Evolutionary conservation across 2,113 vertebrate genomes (phyloP).

Genomic region (Neolamprologus toae): DNA sequence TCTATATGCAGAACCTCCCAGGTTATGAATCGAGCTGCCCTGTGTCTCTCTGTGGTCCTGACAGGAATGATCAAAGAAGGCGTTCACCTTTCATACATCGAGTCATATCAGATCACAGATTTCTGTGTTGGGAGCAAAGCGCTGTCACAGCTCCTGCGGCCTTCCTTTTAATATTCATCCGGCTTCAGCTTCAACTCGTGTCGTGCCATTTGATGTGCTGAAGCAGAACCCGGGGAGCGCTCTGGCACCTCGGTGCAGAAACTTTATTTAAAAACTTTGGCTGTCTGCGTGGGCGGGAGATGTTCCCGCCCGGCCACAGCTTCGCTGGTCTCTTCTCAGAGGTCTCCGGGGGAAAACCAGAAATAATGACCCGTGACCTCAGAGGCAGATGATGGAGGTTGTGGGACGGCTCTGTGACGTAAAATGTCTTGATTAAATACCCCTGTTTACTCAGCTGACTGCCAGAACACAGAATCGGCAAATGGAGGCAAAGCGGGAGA

Average conservation of each 20-base stretch:
- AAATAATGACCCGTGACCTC: conserved; percentile 46
- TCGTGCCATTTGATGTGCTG: not conserved
- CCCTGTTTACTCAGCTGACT: conserved; percentile 58
- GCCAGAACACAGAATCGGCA: not conserved
- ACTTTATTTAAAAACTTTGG: conserved; percentile 1
- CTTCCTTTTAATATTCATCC: not conserved
- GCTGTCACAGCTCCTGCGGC: not conserved
- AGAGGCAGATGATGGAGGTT: conserved; percentile 14
- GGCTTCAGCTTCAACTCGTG: not conserved
- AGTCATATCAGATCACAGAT: not conserved
- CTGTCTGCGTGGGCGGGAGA: not conserved
- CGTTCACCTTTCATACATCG: not conserved
- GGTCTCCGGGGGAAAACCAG: not conserved
- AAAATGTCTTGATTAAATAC: not conserved
- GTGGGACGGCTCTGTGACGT: conserved; percentile 34
- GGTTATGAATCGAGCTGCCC: not conserved
- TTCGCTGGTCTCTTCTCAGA: conserved; percentile 12
- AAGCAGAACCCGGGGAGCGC: not conserved
- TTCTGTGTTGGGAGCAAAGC: not conserved
- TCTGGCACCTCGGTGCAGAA: not conserved
- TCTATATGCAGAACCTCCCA: not conserved
- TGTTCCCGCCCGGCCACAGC: not conserved
- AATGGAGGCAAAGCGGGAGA: not conserved
- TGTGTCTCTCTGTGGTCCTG: not conserved
- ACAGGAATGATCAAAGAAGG: not conserved